These are phyloP conservation scores for Heterodera carotae DNA, from an alignment of 1,140 invertebrate species.

Conservation along the genomic window DNA sequence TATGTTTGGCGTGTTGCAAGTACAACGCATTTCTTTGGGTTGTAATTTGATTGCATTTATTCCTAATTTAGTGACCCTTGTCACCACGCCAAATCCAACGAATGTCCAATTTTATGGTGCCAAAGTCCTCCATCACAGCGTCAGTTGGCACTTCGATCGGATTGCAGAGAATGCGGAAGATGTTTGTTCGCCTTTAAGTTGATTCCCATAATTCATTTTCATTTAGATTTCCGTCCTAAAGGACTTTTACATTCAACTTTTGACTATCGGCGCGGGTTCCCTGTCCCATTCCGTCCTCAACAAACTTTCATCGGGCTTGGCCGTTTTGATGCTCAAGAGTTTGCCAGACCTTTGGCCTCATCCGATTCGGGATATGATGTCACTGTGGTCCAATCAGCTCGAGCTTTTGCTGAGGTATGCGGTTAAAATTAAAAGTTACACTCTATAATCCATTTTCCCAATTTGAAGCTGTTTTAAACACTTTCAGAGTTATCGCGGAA, in stretches of 20 bases:
- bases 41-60: background rate
- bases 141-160: slow-evolving; percentile 16
- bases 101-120: slow-evolving; percentile 36
- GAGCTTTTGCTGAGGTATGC: slow-evolving; percentile 24
- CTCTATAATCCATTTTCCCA: no score
- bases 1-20: background rate
- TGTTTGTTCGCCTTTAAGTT: slow-evolving; percentile 16
- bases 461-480: background rate
- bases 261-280: slow-evolving; percentile 16
- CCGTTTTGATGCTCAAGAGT: slow-evolving; percentile 29
- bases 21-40: background rate
- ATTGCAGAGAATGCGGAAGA: slow-evolving; percentile 24
- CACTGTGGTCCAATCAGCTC: slow-evolving; percentile 23
- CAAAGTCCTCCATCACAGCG: slow-evolving; percentile 5
- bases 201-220: background rate
- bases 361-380: slow-evolving; percentile 18
- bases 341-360: slow-evolving; percentile 30
- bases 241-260: slow-evolving; percentile 19
- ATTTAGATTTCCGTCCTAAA: slow-evolving; percentile 22
- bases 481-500: slow-evolving; percentile 33
- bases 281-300: slow-evolving; percentile 30
- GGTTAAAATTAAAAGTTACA: background rate
- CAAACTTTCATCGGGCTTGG: slow-evolving; percentile 28
- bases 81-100: background rate
- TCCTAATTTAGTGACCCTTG: background rate